phyloP scores from a whole-genome alignment of 2,888 invertebrate species.

The Pollenia angustigena region DNA sequence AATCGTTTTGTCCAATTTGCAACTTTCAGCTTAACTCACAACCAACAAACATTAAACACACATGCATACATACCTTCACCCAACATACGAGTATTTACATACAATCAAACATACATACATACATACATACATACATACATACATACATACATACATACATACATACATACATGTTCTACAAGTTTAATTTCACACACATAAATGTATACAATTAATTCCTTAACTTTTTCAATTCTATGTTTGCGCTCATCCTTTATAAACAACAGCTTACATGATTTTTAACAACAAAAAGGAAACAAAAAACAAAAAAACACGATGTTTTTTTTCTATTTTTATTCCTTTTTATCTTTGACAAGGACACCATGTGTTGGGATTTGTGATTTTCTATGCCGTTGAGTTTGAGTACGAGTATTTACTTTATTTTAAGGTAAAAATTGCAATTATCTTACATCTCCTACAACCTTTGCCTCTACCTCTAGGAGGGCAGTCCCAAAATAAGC shows the following conservation, averaged over 20 bases:
- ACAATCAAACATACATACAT: not conserved
- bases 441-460: conserved; percentile 47
- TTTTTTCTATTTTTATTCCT: conserved; percentile 38
- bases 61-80: not conserved
- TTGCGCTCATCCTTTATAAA: conserved; percentile 41
- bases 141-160: not conserved
- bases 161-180: not conserved
- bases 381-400: conserved; percentile 48
- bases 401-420: conserved; percentile 35
- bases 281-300: not conserved
- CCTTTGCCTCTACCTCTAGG: not conserved
- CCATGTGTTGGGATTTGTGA: conserved; percentile 62
- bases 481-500: too few species aligned
- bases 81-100: not conserved
- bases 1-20: conserved; percentile 63
- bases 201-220: not conserved
- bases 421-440: conserved; percentile 54
- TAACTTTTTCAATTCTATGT: conserved; percentile 30
- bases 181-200: not conserved
- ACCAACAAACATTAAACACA: not conserved
- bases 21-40: conserved; percentile 68
- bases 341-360: conserved; percentile 64
- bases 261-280: conserved; percentile 53
- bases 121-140: not conserved
- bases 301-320: conserved; percentile 20